phyloP scores from a whole-genome alignment of 2,888 invertebrate genomes.

The Drosophila lacicola region DNA sequence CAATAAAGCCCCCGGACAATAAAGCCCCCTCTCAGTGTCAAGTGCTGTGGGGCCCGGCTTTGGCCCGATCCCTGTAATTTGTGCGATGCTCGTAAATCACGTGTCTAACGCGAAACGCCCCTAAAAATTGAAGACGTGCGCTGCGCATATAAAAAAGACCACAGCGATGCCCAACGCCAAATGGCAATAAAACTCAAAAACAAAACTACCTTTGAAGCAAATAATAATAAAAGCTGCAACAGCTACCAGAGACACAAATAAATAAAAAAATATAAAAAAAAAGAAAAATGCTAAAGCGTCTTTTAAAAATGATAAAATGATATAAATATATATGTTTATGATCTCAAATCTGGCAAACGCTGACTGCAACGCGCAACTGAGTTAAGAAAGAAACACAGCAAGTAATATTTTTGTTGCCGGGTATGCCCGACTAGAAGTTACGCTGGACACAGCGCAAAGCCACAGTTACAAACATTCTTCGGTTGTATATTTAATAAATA shows the following conservation, averaged over 20 bases:
- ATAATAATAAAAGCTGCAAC: constrained; percentile 43
- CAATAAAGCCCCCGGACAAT: constrained; percentile 31
- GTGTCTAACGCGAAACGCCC: constrained; percentile 44
- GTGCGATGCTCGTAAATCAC: constrained; percentile 61
- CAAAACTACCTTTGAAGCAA: constrained; percentile 41
- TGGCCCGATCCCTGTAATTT: constrained; percentile 36
- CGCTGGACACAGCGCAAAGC: too few species aligned
- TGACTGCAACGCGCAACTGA: constrained; percentile 9
- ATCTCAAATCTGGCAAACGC: constrained; percentile 30
- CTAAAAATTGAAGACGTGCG: constrained; percentile 59
- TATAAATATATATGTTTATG: constrained; percentile 21
- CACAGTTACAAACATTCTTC: too few species aligned
- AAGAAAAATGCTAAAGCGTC: constrained; percentile 5
- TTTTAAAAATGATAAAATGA: constrained; percentile 8
- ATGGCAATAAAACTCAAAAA: constrained; percentile 40
- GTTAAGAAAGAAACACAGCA: neutral
- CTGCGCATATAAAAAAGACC: constrained; percentile 40
- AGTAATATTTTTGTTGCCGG: too few species aligned
- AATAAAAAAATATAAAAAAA: constrained; percentile 7
- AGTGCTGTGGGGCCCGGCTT: constrained; percentile 21
- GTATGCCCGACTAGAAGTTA: too few species aligned
- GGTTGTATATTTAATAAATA: too few species aligned
- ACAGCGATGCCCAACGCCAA: constrained; percentile 2
- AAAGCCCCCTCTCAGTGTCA: constrained; percentile 45
- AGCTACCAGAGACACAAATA: neutral